Evolutionary conservation across 2,888 invertebrate genomes (phyloP).

Genomic region (Nemotelus nigrinus): DNA sequence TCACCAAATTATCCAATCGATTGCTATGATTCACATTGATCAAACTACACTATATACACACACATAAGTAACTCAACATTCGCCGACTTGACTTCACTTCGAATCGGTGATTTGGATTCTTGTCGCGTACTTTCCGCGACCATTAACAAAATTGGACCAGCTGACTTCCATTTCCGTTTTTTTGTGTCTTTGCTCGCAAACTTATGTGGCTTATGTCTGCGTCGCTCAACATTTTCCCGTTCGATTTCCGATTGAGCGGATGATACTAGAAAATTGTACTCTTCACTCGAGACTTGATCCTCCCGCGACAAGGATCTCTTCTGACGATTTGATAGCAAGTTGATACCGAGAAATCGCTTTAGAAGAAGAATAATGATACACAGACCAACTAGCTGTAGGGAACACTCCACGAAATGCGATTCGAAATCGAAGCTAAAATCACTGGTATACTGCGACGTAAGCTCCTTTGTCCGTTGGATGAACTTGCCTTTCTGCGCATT

Average conservation of each 20-base stretch:
- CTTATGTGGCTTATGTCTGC: constrained; percentile 20
- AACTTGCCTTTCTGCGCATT: constrained; percentile 30
- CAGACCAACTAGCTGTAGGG: constrained; percentile 46
- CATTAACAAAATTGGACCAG: constrained; percentile 61
- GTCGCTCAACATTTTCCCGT: constrained; percentile 30
- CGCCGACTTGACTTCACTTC: background rate
- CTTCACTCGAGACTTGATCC: constrained; percentile 41
- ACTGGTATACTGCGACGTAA: background rate
- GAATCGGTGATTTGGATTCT: constrained; percentile 20
- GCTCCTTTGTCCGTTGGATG: constrained; percentile 2
- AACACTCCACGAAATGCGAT: constrained; percentile 45
- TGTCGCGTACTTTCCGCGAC: background rate
- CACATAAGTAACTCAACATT: constrained; percentile 41
- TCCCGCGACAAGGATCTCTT: constrained; percentile 37
- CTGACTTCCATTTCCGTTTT: constrained; percentile 62
- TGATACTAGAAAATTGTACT: constrained; percentile 39
- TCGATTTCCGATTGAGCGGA: constrained; percentile 15
- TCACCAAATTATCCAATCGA: too few species aligned
- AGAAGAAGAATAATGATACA: constrained; percentile 44
- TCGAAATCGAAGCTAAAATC: constrained; percentile 30
- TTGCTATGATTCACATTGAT: too few species aligned
- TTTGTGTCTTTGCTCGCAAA: constrained; percentile 49
- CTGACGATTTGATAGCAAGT: constrained; percentile 35
- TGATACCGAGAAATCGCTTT: constrained; percentile 43
- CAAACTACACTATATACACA: constrained; percentile 29